Evolutionary conservation across 2,888 invertebrate genomes (phyloP), one percentile per base, ranked within the genome.

Genomic region (Diaprepes abbreviatus): DNA sequence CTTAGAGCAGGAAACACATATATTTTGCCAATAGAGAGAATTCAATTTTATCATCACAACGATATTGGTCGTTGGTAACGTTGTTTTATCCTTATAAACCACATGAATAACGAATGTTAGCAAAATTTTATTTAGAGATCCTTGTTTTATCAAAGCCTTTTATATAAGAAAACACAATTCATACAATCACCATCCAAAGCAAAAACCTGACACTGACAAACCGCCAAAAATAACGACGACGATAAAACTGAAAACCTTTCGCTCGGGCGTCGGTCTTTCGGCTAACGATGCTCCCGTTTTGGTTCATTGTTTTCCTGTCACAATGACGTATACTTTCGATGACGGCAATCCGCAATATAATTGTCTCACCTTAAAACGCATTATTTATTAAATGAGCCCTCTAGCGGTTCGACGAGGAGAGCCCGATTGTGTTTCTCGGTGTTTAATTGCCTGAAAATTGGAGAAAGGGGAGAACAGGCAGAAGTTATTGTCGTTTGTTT

Each of bases 311-410:
- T 54, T 62, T 28, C 50, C 21, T 43, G 55, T 62, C 57, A 21
- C 35, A 43, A 63, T 69, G 52, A 69, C 50, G 64, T 69, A 64
- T 69, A 45, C 58, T 40, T 69, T 64, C 64, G 65, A 69, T 65
- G 64, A 69, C 58, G 35, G 69, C 64, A 50, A 69, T 69, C 52
- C 64, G 35, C 40, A 64, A 63, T 66, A 74, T 66, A 67, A 74
- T 72, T 74, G 71, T 71, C 71, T 68, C 70, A 72, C 72, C 74
- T 74, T 69, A 66, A 71, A 69, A 68, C 57, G 67, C 52, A 59
- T 64, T 69, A 69, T 69, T 69, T 69, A 64, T 69, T 69, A 64
- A 69, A 69, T 69, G 59, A 45, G 64, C 17, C 52, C 66, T 28
- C 40, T 52, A 35, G 52, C 60, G 43, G 60, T 60, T 66, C 59